Conservation (phyloP, 2,797 vertebrate genomes). For the Danionella dracula region DNA sequence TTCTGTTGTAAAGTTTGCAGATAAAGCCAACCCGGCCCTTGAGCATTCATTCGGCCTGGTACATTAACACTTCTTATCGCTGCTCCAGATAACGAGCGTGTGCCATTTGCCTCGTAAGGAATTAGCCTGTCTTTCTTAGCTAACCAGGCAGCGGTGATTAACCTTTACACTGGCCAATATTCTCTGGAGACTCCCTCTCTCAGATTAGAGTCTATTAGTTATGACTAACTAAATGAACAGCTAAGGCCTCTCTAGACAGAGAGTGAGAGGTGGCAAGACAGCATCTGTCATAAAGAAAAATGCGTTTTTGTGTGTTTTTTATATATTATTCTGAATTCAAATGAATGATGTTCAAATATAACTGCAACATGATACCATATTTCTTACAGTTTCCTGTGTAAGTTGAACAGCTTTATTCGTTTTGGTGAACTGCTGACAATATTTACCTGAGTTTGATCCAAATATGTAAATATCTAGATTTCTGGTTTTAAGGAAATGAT, state of each 20-base stretch:
- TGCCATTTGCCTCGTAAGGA: slow-evolving; percentile 93
- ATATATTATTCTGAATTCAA: no score
- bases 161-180: slow-evolving; percentile 99
- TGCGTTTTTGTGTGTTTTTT: not conserved
- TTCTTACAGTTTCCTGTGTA: no score
- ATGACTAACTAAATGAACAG: slow-evolving; percentile 99
- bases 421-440: no score
- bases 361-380: no score
- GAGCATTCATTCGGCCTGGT: slow-evolving; percentile 99
- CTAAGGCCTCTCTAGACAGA: slow-evolving; percentile 69
- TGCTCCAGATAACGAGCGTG: slow-evolving; percentile 95
- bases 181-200: slow-evolving; percentile 95
- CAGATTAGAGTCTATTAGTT: slow-evolving; percentile 99
- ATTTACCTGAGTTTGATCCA: no score
- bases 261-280: slow-evolving; percentile 32
- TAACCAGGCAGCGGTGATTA: slow-evolving; percentile 99
- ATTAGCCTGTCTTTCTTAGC: slow-evolving; percentile 98
- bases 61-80: slow-evolving; percentile 99
- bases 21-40: slow-evolving; percentile 99
- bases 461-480: no score
- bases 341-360: no score
- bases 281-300: slow-evolving; percentile 7
- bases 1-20: slow-evolving; percentile 99
- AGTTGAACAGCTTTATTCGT: no score
- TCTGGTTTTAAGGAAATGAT: no score